Evolutionary conservation across 2,113 vertebrate genomes (phyloP).

Genomic region (Lepus americanus): DNA sequence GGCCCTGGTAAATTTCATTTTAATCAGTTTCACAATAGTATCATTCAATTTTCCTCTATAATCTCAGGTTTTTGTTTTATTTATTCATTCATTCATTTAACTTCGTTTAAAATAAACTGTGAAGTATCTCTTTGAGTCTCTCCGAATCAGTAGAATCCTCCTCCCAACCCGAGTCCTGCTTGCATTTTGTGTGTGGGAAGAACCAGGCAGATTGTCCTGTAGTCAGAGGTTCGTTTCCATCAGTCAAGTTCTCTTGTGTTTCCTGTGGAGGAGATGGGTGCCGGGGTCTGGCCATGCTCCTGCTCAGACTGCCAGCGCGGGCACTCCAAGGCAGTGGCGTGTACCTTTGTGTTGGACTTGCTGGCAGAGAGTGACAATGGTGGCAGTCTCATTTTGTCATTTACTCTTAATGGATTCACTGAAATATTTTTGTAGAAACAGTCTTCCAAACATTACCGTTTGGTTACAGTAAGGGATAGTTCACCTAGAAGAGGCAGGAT

Average conservation of each 20-base stretch:
- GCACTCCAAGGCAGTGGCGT: rapidly evolving
- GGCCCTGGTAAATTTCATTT: neutral
- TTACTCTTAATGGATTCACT: neutral
- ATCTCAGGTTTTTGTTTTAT: neutral
- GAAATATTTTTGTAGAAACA: neutral
- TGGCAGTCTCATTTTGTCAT: no score
- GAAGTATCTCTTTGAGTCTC: neutral
- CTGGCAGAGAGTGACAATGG: no score
- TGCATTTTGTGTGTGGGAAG: neutral
- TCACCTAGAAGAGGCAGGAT: neutral
- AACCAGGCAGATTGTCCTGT: neutral
- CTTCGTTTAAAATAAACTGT: no score
- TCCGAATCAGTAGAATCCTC: rapidly evolving
- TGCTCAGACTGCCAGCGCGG: neutral
- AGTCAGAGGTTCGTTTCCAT: neutral
- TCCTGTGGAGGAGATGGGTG: neutral
- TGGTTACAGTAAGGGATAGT: neutral
- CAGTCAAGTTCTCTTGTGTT: rapidly evolving
- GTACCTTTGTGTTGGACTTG: no score
- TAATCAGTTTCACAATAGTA: neutral
- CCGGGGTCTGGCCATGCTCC: rapidly evolving
- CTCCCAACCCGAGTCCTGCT: no score
- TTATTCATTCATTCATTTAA: no score
- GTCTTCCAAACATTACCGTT: neutral
- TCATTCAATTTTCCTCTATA: rapidly evolving